These are phyloP conservation scores for Parazoanthus atlanticus DNA, from an alignment of 92 coral and sea anemone genomes.

Conservation along the genomic window DNA sequence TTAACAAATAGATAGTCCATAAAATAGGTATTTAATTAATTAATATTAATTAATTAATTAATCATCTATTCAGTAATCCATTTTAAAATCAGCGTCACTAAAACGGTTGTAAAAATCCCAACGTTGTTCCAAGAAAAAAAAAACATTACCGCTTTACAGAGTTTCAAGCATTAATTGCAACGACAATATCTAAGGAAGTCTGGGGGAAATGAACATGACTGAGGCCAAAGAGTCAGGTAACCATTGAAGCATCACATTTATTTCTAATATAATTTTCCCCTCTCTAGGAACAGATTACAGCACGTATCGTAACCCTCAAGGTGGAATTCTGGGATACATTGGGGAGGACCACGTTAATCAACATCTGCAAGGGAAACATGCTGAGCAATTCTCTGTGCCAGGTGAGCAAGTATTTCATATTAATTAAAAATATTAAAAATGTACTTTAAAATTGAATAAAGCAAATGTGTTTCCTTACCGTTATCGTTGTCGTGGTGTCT, in stretches of 20 bases:
- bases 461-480: too few relatives aligned
- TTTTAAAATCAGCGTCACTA: not conserved
- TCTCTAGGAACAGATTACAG: slow-evolving; percentile 65
- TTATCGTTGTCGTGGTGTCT: too few relatives aligned
- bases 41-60: not conserved
- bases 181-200: not conserved
- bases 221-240: not conserved
- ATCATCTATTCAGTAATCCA: not conserved
- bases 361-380: slow-evolving; percentile 26
- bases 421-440: too few relatives aligned
- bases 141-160: too few relatives aligned
- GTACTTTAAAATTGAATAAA: too few relatives aligned
- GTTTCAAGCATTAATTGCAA: not conserved
- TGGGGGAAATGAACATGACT: not conserved
- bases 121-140: not conserved
- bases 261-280: not conserved
- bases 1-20: not conserved
- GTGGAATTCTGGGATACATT: slow-evolving; percentile 61
- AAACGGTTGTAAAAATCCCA: not conserved
- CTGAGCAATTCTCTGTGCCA: slow-evolving; percentile 33
- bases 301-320: slow-evolving; percentile 55
- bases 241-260: not conserved
- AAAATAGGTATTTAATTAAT: not conserved
- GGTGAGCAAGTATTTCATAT: not conserved
- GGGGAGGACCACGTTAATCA: slow-evolving; percentile 56